Evolutionary conservation across 2,888 invertebrate genomes (phyloP).

Genomic region (Erebia epiphron): DNA sequence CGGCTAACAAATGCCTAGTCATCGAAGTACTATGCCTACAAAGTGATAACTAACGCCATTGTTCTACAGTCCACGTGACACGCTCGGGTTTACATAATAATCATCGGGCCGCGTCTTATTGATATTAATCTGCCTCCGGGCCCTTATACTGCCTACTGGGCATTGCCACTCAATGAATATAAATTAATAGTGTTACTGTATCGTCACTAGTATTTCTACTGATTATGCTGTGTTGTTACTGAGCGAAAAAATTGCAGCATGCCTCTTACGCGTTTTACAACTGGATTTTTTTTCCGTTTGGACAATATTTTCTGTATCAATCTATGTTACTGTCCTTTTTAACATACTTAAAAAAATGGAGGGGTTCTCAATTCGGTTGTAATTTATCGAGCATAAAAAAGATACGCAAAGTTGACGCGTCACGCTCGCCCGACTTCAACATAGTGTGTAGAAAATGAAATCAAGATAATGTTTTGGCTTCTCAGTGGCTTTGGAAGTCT

Average conservation of each 20-base stretch:
- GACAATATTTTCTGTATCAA: no score
- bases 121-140: slow-evolving; percentile 59
- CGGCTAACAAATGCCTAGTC: slow-evolving; percentile 11
- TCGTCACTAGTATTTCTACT: slow-evolving; percentile 35
- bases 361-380: no score
- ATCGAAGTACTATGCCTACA: slow-evolving; percentile 33
- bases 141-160: slow-evolving; percentile 52
- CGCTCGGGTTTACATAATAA: slow-evolving; percentile 44
- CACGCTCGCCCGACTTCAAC: no score
- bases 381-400: no score
- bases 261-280: no score
- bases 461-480: no score
- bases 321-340: no score
- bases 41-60: slow-evolving; percentile 31
- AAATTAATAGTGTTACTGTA: slow-evolving; percentile 58
- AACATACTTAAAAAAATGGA: no score
- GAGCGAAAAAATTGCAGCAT: neutral
- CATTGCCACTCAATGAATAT: slow-evolving; percentile 60
- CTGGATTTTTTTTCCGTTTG: no score
- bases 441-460: no score
- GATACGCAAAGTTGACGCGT: no score
- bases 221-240: neutral
- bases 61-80: slow-evolving; percentile 41
- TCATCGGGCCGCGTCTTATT: slow-evolving; percentile 55
- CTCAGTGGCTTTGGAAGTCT: no score